Percentiles rank a stretch among this genome's conserved stretches.
phyloP scores from a whole-genome alignment of 2,797 vertebrate genomes.

The Pelodytes ibericus region DNA sequence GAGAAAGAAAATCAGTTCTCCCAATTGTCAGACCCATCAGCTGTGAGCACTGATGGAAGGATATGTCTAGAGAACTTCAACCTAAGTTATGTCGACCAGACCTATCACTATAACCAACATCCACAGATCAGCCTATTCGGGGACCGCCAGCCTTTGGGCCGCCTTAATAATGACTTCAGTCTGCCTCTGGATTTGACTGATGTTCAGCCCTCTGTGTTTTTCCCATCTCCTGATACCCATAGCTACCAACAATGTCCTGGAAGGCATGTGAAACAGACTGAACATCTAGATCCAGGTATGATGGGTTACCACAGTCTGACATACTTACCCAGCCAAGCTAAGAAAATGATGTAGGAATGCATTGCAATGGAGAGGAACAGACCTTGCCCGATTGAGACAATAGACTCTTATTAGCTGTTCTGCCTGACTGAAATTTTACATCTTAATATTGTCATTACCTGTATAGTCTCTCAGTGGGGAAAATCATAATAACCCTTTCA shows the following conservation, averaged over 20 bases:
- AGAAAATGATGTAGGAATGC: conserved; percentile 65
- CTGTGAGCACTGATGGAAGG: conserved; percentile 63
- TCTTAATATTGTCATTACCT: no score
- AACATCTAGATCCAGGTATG: conserved; percentile 62
- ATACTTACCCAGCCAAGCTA: conserved; percentile 60
- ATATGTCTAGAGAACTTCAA: conserved; percentile 73
- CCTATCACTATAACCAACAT: conserved; percentile 72
- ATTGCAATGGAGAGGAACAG: conserved; percentile 78
- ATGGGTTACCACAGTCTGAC: conserved; percentile 77
- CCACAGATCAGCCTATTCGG: conserved; percentile 75
- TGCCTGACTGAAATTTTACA: no score
- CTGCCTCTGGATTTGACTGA: conserved; percentile 79
- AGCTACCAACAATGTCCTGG: conserved; percentile 70
- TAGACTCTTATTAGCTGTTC: conserved; percentile 81
- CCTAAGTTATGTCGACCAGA: conserved; percentile 72
- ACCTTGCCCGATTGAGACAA: conserved; percentile 72
- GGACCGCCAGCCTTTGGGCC: conserved; percentile 77
- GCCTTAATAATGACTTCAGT: conserved; percentile 78
- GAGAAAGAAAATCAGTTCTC: conserved; percentile 86
- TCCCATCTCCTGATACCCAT: conserved; percentile 79
- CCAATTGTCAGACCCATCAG: conserved; percentile 74
- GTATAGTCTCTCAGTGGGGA: no score
- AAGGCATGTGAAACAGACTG: conserved; percentile 59
- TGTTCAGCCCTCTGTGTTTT: conserved; percentile 79
- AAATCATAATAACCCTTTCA: no score